Percentiles rank a stretch among this genome's conserved stretches.
Evolutionary conservation across 2,888 invertebrate genomes (phyloP).

Genomic region (Ophonus ardosiacus): DNA sequence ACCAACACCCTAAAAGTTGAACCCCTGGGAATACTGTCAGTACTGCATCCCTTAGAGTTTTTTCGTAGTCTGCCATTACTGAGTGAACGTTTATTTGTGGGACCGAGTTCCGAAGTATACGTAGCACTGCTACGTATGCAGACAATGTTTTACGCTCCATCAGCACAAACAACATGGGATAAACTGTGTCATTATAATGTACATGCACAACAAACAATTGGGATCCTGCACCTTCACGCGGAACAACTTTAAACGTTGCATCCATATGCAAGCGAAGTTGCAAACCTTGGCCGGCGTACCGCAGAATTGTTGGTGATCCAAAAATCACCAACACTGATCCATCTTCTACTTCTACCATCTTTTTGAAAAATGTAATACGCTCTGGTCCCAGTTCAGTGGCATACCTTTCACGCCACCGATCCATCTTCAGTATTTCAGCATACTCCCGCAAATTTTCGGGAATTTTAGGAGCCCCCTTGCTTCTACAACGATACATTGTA

Average conservation of each 20-base stretch:
- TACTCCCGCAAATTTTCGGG: constrained; percentile 17
- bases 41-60: neutral
- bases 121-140: neutral
- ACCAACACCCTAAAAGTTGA: constrained; percentile 18
- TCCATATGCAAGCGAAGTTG: constrained; percentile 2
- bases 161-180: neutral
- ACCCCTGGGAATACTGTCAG: neutral
- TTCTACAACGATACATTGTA: constrained; percentile 5
- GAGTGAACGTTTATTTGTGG: too few species aligned
- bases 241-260: neutral
- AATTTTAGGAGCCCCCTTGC: neutral
- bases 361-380: neutral
- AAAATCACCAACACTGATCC: neutral
- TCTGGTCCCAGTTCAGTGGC: constrained; percentile 20
- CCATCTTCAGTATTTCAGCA: neutral
- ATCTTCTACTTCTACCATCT: neutral
- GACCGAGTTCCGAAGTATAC: neutral
- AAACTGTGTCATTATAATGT: too few species aligned
- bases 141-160: neutral
- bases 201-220: neutral
- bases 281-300: neutral
- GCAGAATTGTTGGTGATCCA: neutral
- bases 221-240: neutral
- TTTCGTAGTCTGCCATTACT: constrained; percentile 15
- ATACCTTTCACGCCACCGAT: constrained; percentile 10